Percentiles rank a stretch among this genome's conserved stretches.
Conservation (phyloP, 2,888 invertebrate species). For the Odontothrips loti region DNA sequence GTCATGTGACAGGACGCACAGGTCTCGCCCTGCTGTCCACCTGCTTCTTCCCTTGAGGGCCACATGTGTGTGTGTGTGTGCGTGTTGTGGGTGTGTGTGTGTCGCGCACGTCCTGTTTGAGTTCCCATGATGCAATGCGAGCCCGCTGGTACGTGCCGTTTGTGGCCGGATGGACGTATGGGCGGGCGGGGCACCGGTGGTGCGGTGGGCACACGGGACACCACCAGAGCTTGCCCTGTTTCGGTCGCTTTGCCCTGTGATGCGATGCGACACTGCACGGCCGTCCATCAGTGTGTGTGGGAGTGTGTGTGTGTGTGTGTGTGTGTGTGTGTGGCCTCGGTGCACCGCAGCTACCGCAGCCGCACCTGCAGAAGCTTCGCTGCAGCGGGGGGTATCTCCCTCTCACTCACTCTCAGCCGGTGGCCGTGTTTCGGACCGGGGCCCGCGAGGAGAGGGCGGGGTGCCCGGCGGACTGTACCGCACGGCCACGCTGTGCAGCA, state of each 20-base stretch:
- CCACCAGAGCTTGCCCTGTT: too few species aligned
- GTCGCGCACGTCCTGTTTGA: background rate
- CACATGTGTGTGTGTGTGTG: background rate
- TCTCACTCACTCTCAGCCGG: too few species aligned
- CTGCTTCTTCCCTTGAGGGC: too few species aligned
- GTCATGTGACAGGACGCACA: too few species aligned
- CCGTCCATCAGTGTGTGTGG: too few species aligned
- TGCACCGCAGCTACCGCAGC: background rate
- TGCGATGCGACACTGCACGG: background rate
- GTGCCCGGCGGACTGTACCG: background rate
- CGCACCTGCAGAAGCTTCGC: background rate
- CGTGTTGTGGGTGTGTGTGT: background rate
- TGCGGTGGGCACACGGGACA: too few species aligned
- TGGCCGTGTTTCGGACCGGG: background rate
- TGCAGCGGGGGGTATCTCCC: background rate
- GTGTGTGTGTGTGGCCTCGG: too few species aligned
- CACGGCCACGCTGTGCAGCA: background rate
- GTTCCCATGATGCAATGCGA: slow-evolving; percentile 6
- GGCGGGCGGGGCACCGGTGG: background rate
- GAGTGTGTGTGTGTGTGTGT: too few species aligned
- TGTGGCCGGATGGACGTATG: background rate
- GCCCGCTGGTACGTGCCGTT: background rate
- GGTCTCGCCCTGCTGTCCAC: too few species aligned
- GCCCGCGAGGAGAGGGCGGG: background rate
- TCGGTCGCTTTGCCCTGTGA: too few species aligned